Evolutionary conservation across 2,797 vertebrate species (phyloP), one percentile per base, ranked within the genome.

Genomic region (Pelodytes ibericus): DNA sequence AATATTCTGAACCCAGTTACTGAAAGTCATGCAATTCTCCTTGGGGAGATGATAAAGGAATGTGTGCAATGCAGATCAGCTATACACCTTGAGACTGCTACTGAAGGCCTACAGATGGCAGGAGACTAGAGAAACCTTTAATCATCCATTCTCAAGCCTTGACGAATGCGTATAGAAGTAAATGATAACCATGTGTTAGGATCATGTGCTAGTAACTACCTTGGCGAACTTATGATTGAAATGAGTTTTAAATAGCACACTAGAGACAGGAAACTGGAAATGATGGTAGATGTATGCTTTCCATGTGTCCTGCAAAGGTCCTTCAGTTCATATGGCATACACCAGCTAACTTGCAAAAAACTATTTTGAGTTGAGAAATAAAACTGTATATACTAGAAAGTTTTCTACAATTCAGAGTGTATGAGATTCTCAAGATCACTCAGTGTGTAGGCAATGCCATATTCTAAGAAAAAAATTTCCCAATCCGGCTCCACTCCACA

Each of bases 71-170:
- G 29, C 33, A n/a, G 29, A 47, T 47, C 59, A n/a, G 15, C 20
- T 71, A 64, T 47, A 25, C 75, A 77, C 67, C 68, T 77, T 64
- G 44, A 20, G 58, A 44, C 33, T 56, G 44, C 13, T 16, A 64
- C 60, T 22, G 59, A 31, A 13, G n/a, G 18, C 31, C 25, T 56
- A 49, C 67, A 77, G 75, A 67, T 77, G 68, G 58, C 47, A 31
- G 15, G 9, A 41, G 44, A 25, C 20, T 18, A 9, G 1, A 61
- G 33, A 29, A 61, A 63, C 36, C 59, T 76, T 27, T 22, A 33
- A n/a, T 62, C 44, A 39, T 75, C 29, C 20, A 26, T 29, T 70
- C 60, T 31, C 39, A n/a, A 26, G 41, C 27, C 36, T 77, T 64
- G 47, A 77, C 33, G 57, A 33, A 71, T 71, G n/a, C 58, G 39